Conservation (phyloP, 2,113 vertebrate species). For the Cathartes aura region DNA sequence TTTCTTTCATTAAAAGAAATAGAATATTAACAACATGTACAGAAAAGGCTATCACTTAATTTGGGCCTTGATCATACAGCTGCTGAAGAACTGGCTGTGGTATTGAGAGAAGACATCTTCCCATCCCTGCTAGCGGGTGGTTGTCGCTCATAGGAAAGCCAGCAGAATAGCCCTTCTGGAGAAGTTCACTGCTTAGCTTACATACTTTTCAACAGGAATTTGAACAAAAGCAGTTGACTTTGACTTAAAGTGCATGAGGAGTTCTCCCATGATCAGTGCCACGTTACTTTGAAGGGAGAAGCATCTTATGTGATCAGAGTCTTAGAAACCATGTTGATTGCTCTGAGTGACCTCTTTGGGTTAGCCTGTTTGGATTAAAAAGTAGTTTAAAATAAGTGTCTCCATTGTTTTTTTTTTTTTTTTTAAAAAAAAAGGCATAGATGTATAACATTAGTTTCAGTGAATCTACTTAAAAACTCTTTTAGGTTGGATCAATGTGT, state of each 20-base stretch:
- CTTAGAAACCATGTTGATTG: background rate
- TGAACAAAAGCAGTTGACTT: background rate
- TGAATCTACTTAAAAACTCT: background rate
- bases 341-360: background rate
- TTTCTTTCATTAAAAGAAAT: background rate
- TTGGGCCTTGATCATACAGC: background rate
- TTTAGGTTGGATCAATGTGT: accelerated
- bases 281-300: background rate
- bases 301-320: background rate
- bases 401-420: background rate
- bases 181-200: background rate
- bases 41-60: background rate
- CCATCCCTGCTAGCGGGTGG: background rate
- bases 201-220: background rate
- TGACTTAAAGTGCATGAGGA: background rate
- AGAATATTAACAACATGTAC: accelerated
- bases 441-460: background rate
- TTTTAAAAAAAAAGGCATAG: no score
- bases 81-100: background rate
- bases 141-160: background rate
- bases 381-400: background rate
- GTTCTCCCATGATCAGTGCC: background rate
- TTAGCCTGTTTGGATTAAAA: background rate
- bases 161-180: background rate
- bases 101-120: background rate